Conservation (phyloP, 2,888 invertebrate species). For the Ormyrus rosae region DNA sequence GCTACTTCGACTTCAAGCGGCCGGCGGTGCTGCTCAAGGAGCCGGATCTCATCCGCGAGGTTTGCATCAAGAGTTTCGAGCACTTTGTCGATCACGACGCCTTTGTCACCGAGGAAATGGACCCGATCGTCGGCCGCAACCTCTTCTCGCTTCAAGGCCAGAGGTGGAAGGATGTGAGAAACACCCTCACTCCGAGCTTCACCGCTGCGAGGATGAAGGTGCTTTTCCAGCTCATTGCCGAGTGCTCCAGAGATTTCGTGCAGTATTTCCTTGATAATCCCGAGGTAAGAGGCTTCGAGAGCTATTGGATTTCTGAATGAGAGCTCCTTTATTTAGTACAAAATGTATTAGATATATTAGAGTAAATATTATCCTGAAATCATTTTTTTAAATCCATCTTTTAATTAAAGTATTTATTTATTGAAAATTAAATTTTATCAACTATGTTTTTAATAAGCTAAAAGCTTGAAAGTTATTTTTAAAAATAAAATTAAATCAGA, state of each 20-base stretch:
- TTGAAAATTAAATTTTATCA: background rate
- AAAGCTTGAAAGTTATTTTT: no score
- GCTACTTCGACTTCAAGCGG: constrained; percentile 63
- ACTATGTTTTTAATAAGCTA: no score
- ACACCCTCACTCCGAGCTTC: constrained; percentile 66
- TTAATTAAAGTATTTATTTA: background rate
- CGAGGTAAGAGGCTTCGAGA: constrained; percentile 45
- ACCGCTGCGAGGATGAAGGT: constrained; percentile 68
- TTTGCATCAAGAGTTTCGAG: constrained; percentile 67
- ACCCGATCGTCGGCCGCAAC: constrained; percentile 67
- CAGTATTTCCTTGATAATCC: constrained; percentile 62
- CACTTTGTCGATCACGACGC: constrained; percentile 66
- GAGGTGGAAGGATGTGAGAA: constrained; percentile 67
- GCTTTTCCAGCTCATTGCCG: constrained; percentile 64
- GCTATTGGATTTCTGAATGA: no score
- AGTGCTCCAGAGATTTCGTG: constrained; percentile 64
- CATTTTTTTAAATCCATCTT: no score
- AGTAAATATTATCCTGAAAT: no score
- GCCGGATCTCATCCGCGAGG: constrained; percentile 68
- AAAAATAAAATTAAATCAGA: no score
- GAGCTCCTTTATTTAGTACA: background rate
- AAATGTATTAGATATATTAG: background rate
- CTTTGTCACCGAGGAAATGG: constrained; percentile 65
- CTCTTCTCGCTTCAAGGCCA: constrained; percentile 67
- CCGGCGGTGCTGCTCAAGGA: constrained; percentile 67